Conservation (phyloP, 2,888 invertebrate genomes). For the Eilema griseolum region DNA sequence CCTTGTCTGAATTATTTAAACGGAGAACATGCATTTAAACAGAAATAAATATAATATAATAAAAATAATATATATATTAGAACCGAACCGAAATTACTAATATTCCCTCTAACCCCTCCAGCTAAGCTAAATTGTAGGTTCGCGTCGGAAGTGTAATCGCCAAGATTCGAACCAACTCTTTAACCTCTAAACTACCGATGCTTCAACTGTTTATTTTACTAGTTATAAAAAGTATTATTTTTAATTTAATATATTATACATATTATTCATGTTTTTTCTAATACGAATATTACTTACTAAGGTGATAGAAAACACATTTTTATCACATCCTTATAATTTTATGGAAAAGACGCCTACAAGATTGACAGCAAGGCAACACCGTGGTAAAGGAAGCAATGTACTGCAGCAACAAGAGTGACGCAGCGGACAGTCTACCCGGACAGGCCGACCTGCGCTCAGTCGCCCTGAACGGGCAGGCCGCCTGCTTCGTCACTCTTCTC, state of each 20-base stretch:
- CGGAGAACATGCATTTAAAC: too few species aligned
- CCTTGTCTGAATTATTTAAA: background rate
- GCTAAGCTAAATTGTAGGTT: too few species aligned
- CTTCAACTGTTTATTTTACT: too few species aligned
- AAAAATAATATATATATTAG: too few species aligned
- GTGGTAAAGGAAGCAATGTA: background rate
- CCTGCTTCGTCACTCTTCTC: conserved; percentile 53
- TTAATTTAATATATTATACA: too few species aligned
- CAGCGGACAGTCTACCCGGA: conserved; percentile 82
- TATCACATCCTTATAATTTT: background rate
- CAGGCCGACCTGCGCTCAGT: conserved; percentile 71
- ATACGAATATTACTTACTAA: background rate
- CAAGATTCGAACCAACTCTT: too few species aligned
- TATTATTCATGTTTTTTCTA: background rate
- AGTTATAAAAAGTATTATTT: too few species aligned
- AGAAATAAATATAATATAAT: too few species aligned
- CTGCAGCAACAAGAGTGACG: conserved; percentile 32
- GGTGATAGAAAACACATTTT: background rate
- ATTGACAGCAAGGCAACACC: background rate
- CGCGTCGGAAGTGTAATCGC: too few species aligned
- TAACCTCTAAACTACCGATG: too few species aligned
- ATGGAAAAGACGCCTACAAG: background rate
- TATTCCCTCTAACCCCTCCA: too few species aligned
- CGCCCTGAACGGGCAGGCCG: conserved; percentile 73
- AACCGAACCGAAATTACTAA: too few species aligned